A percentile compares a stretch with the other conserved stretches of the same genome.
These are phyloP conservation scores for Helobdella robusta DNA, from an alignment of 2,888 invertebrate genomes.

Conservation along the genomic window DNA sequence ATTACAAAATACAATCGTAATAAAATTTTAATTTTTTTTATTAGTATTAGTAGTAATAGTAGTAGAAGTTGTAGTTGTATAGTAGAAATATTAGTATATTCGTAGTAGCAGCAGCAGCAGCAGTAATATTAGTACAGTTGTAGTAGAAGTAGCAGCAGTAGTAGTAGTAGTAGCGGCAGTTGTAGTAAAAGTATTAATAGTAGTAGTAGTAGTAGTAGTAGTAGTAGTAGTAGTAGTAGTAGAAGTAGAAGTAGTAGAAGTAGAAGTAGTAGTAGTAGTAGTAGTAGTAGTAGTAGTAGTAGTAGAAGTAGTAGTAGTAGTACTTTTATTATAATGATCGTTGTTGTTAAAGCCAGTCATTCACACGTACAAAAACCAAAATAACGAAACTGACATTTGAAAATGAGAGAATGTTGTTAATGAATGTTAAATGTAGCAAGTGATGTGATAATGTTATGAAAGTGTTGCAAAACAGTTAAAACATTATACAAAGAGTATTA, in stretches of 20 bases:
- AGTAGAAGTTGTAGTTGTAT: too few species aligned
- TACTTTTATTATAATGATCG: neutral
- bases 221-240: conserved; percentile 6
- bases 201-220: neutral
- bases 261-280: conserved; percentile 4
- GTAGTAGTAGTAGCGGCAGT: neutral
- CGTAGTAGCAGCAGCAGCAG: neutral
- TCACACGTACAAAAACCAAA: neutral
- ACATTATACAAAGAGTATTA: too few species aligned
- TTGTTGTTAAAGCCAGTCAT: neutral
- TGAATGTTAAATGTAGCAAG: too few species aligned
- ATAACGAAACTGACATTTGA: neutral
- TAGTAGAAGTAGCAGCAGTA: neutral
- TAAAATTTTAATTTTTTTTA: too few species aligned
- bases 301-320: conserved; percentile 4
- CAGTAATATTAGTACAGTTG: neutral
- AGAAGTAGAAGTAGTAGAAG: neutral
- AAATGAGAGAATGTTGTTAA: neutral
- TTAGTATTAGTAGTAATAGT: too few species aligned
- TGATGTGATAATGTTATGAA: too few species aligned
- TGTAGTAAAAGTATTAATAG: neutral
- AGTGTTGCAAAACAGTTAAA: too few species aligned
- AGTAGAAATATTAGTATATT: too few species aligned
- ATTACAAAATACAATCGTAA: too few species aligned
- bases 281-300: conserved; percentile 6